These are phyloP conservation scores for Aporophyla nigra DNA, from an alignment of 2,888 invertebrate genomes.

Conservation along the genomic window DNA sequence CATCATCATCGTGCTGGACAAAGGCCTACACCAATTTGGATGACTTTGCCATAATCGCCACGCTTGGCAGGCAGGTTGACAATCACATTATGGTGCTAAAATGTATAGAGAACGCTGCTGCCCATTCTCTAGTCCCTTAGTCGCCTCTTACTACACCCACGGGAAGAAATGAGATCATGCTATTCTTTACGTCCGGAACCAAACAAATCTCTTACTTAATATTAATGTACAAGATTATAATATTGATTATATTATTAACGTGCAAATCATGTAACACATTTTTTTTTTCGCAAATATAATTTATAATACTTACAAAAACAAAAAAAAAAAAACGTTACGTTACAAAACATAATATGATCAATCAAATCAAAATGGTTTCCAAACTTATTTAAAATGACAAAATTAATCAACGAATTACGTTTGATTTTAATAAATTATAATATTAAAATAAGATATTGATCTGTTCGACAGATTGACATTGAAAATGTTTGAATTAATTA, in stretches of 20 bases:
- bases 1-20: too few relatives aligned
- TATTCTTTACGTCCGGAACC: too few relatives aligned
- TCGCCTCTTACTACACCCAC: too few relatives aligned
- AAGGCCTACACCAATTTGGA: too few relatives aligned
- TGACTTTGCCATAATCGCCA: too few relatives aligned
- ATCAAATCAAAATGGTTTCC: conserved; percentile 11
- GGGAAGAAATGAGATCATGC: too few relatives aligned
- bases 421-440: conserved; percentile 45
- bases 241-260: neutral
- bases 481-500: conserved; percentile 17
- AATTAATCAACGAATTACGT: conserved; percentile 47
- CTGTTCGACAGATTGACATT: conserved; percentile 26
- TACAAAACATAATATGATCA: conserved; percentile 6
- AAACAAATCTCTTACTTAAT: too few relatives aligned
- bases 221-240: too few relatives aligned
- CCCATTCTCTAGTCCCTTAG: too few relatives aligned
- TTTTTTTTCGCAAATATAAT: neutral
- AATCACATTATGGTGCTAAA: too few relatives aligned
- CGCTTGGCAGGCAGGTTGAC: too few relatives aligned
- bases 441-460: conserved; percentile 12
- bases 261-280: neutral
- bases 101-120: too few relatives aligned
- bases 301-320: conserved; percentile 12
- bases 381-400: conserved; percentile 3
- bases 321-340: neutral